phyloP scores from a whole-genome alignment of 2,113 vertebrate species.

The Leucoraja erinaceus region DNA sequence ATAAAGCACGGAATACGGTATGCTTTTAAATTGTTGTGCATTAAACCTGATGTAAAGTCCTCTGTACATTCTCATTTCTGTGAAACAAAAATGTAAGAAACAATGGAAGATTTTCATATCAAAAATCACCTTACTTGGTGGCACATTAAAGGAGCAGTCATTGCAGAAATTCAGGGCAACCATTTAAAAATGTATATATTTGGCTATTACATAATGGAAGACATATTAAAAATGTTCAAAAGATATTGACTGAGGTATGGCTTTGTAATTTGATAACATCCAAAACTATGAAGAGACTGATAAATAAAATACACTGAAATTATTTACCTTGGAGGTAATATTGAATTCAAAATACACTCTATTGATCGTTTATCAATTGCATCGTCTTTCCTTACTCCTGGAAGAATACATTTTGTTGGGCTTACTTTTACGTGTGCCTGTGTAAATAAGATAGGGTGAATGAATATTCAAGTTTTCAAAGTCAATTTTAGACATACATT shows the following conservation, averaged over 20 bases:
- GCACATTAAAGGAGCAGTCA: not conserved
- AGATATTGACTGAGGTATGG: not conserved
- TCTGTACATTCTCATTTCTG: not conserved
- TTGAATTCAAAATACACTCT: constrained; percentile 32
- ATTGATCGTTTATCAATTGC: not conserved
- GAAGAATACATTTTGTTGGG: not conserved
- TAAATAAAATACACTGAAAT: not conserved
- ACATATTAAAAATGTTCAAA: not conserved
- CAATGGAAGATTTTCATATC: not conserved
- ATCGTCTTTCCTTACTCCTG: not conserved
- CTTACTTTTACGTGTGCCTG: not conserved
- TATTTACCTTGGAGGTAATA: constrained; percentile 33
- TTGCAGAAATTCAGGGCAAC: not conserved
- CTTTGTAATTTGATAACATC: not conserved
- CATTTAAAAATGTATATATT: not conserved
- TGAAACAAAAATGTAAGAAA: constrained; percentile 13
- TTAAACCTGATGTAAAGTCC: not conserved
- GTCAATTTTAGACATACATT: not conserved
- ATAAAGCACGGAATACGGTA: not conserved
- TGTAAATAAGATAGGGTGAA: not conserved
- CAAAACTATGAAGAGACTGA: not conserved
- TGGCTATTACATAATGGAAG: not conserved
- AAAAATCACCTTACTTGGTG: not conserved
- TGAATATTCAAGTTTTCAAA: not conserved
- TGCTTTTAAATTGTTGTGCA: not conserved